Evolutionary conservation across 2,113 vertebrate species (phyloP).

Genomic region (Hyperopisus bebe): DNA sequence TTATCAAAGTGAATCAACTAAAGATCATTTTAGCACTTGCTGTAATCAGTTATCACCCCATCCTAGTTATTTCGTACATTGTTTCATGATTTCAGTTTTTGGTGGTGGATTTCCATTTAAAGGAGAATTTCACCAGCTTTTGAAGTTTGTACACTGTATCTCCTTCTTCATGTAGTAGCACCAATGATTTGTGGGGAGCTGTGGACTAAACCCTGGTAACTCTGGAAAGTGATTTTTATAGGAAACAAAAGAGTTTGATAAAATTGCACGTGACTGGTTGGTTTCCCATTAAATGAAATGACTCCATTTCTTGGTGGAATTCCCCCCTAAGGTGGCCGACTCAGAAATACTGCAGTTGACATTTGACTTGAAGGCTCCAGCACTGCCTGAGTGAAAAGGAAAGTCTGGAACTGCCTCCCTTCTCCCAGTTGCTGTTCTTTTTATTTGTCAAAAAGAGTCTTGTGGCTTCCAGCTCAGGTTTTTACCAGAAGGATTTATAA

Average conservation of each 20-base stretch:
- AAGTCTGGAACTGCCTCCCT: not conserved
- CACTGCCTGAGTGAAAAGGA: not conserved
- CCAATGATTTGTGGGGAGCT: not conserved
- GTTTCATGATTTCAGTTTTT: not conserved
- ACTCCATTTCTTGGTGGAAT: not conserved
- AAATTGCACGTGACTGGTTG: not conserved
- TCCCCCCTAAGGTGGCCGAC: not conserved
- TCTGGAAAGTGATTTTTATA: not conserved
- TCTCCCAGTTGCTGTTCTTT: not conserved
- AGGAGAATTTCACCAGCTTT: not conserved
- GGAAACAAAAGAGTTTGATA: not conserved
- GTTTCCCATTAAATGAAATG: not conserved
- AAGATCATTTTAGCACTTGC: not conserved
- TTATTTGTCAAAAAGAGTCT: not conserved
- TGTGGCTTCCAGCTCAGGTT: not conserved
- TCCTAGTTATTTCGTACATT: not conserved
- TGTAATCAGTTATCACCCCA: not conserved
- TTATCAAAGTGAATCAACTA: not conserved
- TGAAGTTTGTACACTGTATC: not conserved
- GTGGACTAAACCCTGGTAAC: not conserved
- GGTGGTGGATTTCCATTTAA: not conserved
- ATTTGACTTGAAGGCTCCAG: not conserved
- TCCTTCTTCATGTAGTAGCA: not conserved
- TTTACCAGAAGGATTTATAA: not conserved
- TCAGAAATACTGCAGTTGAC: not conserved